Percentiles rank a stretch among this genome's conserved stretches.
Evolutionary conservation across 2,797 vertebrate species (phyloP).

Genomic region (Sebastes melanostomus): DNA sequence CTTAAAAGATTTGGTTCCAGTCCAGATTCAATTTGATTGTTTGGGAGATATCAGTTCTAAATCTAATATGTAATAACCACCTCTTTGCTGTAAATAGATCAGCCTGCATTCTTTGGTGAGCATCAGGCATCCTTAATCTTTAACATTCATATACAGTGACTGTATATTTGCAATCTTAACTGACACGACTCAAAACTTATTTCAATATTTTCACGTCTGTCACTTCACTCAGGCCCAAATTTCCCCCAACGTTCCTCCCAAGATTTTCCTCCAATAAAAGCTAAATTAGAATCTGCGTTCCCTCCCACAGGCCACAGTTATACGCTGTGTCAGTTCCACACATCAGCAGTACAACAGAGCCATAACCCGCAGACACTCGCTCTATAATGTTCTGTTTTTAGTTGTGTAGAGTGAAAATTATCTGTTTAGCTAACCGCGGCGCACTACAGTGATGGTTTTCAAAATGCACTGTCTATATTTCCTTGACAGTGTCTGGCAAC

Average conservation of each 20-base stretch:
- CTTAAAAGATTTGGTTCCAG: slow-evolving; percentile 1
- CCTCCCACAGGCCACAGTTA: slow-evolving; percentile 26
- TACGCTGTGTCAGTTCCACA: slow-evolving; percentile 5
- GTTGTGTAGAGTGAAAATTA: slow-evolving; percentile 23
- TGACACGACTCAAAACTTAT: background rate
- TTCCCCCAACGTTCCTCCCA: slow-evolving; percentile 8
- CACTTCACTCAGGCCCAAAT: slow-evolving; percentile 4
- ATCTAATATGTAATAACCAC: background rate
- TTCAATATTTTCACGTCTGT: background rate
- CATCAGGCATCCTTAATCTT: background rate
- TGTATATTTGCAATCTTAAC: background rate
- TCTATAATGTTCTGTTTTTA: slow-evolving; percentile 40
- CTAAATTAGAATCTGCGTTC: slow-evolving; percentile 14
- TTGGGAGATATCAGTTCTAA: background rate
- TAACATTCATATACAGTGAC: background rate
- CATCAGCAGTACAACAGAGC: slow-evolving; percentile 10
- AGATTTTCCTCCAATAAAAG: slow-evolving; percentile 32
- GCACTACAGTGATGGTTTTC: slow-evolving; percentile 1
- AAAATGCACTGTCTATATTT: slow-evolving; percentile 22
- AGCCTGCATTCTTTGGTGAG: background rate
- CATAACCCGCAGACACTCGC: slow-evolving; percentile 3
- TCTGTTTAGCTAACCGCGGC: slow-evolving; percentile 22
- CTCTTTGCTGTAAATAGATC: background rate
- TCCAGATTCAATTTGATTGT: background rate
- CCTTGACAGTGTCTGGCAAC: background rate